Conservation (phyloP, 1,140 invertebrate species). For the Drosophila grimshawi region DNA sequence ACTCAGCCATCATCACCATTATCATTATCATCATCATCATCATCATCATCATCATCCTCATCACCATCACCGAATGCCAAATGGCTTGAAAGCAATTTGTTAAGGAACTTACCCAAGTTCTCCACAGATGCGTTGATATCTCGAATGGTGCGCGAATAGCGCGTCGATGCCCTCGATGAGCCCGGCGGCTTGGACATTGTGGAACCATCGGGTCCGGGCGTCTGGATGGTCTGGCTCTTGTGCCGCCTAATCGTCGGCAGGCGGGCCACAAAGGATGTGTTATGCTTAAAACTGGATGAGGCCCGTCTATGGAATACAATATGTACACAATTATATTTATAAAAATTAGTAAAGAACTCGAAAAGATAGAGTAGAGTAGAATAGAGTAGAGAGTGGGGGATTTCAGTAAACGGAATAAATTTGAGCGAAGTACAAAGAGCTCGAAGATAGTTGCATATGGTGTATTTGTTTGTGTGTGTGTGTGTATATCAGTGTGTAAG, state of each 20-base stretch:
- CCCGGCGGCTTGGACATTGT: slow-evolving; percentile 84
- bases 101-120: slow-evolving; percentile 88
- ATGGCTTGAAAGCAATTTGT: slow-evolving; percentile 35
- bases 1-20: slow-evolving; percentile 31
- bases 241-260: slow-evolving; percentile 93
- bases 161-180: slow-evolving; percentile 79
- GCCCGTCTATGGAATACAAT: slow-evolving; percentile 85
- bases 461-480: slow-evolving; percentile 20
- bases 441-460: slow-evolving; percentile 19
- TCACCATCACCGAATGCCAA: slow-evolving; percentile 47
- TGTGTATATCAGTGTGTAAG: not conserved
- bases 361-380: not conserved
- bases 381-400: slow-evolving; percentile 10
- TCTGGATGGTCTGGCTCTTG: slow-evolving; percentile 90
- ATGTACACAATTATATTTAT: slow-evolving; percentile 34
- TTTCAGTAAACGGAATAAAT: slow-evolving; percentile 29
- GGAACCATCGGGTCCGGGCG: slow-evolving; percentile 85
- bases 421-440: slow-evolving; percentile 18
- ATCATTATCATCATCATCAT: not conserved
- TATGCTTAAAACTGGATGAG: slow-evolving; percentile 94
- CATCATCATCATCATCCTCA: not conserved
- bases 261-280: slow-evolving; percentile 94
- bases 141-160: slow-evolving; percentile 86
- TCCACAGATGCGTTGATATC: slow-evolving; percentile 90
- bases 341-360: slow-evolving; percentile 14